phyloP scores from a whole-genome alignment of 1,140 invertebrate genomes.

The Hermetia illucens region DNA sequence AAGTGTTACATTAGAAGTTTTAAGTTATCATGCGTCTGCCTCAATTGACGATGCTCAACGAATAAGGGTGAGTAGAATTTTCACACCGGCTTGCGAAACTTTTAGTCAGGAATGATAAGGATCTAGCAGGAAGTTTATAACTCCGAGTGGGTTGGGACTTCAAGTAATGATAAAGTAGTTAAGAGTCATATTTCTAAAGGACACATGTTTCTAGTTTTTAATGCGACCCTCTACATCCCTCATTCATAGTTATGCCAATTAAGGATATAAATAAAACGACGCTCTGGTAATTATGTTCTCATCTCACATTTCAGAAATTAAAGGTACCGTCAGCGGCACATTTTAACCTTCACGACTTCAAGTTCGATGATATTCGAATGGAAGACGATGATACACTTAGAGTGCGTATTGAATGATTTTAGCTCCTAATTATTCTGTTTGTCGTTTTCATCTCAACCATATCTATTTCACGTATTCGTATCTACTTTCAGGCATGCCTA shows the following conservation, averaged over 20 bases:
- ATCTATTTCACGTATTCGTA: conserved; percentile 3
- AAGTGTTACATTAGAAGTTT: conserved; percentile 84
- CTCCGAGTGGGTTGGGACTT: too few species aligned
- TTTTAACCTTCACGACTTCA: conserved; percentile 68
- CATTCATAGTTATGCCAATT: background rate
- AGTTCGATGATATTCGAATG: conserved; percentile 76
- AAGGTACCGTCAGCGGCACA: conserved; percentile 70
- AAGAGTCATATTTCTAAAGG: too few species aligned
- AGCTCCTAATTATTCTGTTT: conserved; percentile 1
- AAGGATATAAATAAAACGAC: background rate
- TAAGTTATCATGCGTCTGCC: conserved; percentile 92
- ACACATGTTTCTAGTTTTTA: too few species aligned
- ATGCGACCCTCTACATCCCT: background rate
- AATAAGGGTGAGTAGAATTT: conserved; percentile 51
- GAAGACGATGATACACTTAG: conserved; percentile 73
- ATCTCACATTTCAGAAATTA: conserved; percentile 43
- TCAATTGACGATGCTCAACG: conserved; percentile 73
- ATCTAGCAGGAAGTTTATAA: too few species aligned
- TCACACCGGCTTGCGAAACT: too few species aligned
- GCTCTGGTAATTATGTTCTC: conserved; percentile 1
- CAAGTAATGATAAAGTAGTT: too few species aligned
- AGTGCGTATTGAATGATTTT: conserved; percentile 27
- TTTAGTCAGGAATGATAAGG: too few species aligned
- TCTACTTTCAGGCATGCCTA: conserved; percentile 51
- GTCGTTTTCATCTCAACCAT: conserved; percentile 3